Evolutionary conservation across 2,888 invertebrate species (phyloP).

Genomic region (Odontomyia ornata): DNA sequence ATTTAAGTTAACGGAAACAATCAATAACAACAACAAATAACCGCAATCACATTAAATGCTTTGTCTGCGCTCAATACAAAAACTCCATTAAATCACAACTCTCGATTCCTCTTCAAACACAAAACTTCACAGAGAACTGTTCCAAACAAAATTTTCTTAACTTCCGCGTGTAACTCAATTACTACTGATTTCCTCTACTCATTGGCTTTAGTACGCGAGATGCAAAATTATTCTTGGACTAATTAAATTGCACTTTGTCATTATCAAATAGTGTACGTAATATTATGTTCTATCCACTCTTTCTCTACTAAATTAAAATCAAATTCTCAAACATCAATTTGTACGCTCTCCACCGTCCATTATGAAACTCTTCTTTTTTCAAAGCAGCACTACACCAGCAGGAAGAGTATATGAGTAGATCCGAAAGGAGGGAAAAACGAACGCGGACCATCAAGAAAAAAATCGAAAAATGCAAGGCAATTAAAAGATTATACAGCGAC

Average conservation of each 20-base stretch:
- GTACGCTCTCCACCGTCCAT: too few relatives aligned
- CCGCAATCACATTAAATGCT: background rate
- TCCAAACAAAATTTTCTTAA: background rate
- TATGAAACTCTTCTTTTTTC: too few relatives aligned
- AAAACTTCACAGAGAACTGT: too few relatives aligned
- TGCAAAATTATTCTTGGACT: conserved; percentile 19
- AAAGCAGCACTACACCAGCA: too few relatives aligned
- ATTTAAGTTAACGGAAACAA: too few relatives aligned
- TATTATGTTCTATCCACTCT: background rate
- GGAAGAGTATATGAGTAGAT: too few relatives aligned
- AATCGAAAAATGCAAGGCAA: too few relatives aligned
- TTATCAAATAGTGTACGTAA: conserved; percentile 31
- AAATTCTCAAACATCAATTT: too few relatives aligned
- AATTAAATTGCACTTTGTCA: conserved; percentile 43
- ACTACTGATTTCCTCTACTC: background rate
- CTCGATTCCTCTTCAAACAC: too few relatives aligned
- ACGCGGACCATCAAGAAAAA: too few relatives aligned
- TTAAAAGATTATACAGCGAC: background rate
- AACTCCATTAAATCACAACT: background rate
- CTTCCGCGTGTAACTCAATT: background rate
- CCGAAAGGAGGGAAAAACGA: too few relatives aligned
- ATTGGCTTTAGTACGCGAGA: background rate
- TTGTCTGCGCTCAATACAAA: background rate
- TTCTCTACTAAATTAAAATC: background rate
- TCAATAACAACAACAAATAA: background rate